Conservation (phyloP, 2,113 vertebrate genomes). For the Sisor rabdophorus region DNA sequence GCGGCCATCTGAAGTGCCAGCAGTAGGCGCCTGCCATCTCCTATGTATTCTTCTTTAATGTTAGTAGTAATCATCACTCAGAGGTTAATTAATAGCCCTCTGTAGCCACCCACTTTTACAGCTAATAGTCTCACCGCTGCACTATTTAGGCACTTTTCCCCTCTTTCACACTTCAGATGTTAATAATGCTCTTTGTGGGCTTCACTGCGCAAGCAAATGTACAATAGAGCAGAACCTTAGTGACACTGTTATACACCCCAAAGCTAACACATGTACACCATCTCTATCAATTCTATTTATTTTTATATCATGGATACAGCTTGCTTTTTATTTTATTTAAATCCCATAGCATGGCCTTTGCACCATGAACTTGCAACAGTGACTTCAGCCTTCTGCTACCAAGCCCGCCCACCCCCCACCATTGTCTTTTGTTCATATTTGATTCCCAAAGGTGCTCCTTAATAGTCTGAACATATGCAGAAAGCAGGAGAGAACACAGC, state of each 20-base stretch:
- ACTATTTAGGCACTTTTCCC: constrained; percentile 58
- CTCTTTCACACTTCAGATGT: constrained; percentile 61
- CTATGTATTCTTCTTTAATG: constrained; percentile 95
- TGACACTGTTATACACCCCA: constrained; percentile 48
- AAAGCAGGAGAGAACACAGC: constrained; percentile 26
- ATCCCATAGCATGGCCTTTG: constrained; percentile 25
- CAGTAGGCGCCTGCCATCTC: constrained; percentile 80
- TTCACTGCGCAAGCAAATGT: constrained; percentile 41
- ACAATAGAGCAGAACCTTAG: constrained; percentile 40
- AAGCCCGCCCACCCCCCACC: neutral
- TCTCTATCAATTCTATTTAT: neutral
- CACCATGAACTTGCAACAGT: constrained; percentile 59
- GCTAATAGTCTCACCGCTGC: constrained; percentile 55
- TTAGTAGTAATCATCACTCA: constrained; percentile 92
- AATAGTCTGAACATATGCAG: constrained; percentile 55
- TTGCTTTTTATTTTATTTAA: constrained; percentile 23
- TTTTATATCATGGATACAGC: neutral
- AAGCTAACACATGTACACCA: constrained; percentile 25
- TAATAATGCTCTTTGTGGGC: constrained; percentile 60
- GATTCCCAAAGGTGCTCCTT: constrained; percentile 60
- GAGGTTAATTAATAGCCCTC: constrained; percentile 95
- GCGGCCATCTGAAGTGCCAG: constrained; percentile 92
- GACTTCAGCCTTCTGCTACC: neutral
- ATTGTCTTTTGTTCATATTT: constrained; percentile 59
- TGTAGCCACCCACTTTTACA: constrained; percentile 55